Evolutionary conservation across 2,797 vertebrate genomes (phyloP).

Genomic region (Rhincodon typus): DNA sequence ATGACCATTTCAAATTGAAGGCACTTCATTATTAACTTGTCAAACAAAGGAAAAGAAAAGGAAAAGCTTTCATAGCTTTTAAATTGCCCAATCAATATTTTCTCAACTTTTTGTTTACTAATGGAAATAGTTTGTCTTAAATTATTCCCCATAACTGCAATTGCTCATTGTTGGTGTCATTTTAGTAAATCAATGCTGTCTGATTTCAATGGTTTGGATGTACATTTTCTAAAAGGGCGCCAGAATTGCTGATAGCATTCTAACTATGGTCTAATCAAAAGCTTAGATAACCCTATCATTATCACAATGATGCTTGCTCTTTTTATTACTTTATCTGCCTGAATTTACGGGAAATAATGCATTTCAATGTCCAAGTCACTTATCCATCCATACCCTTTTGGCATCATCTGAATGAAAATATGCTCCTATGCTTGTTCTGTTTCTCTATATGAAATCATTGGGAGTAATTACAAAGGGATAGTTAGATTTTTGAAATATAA

Average conservation of each 20-base stretch:
- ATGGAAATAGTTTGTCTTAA: background rate
- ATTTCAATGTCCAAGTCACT: background rate
- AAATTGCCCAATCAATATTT: background rate
- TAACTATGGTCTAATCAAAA: background rate
- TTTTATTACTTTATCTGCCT: background rate
- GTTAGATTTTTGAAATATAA: too few relatives aligned
- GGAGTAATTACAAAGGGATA: too few relatives aligned
- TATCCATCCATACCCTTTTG: background rate
- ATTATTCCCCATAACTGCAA: background rate
- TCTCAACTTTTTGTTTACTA: background rate
- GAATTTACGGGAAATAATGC: background rate
- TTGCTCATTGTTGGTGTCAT: background rate
- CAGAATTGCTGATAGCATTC: background rate
- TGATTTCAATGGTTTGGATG: background rate
- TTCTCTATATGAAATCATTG: background rate
- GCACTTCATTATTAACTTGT: background rate
- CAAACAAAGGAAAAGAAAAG: background rate
- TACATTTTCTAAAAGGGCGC: background rate
- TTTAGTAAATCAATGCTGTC: background rate
- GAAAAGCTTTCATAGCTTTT: background rate
- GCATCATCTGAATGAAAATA: background rate
- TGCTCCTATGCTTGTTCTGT: too few relatives aligned
- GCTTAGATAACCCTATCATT: background rate
- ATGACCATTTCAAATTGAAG: background rate
- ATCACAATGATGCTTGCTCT: background rate